phyloP scores from a whole-genome alignment of 2,113 vertebrate genomes.

The Myotis yumanensis region DNA sequence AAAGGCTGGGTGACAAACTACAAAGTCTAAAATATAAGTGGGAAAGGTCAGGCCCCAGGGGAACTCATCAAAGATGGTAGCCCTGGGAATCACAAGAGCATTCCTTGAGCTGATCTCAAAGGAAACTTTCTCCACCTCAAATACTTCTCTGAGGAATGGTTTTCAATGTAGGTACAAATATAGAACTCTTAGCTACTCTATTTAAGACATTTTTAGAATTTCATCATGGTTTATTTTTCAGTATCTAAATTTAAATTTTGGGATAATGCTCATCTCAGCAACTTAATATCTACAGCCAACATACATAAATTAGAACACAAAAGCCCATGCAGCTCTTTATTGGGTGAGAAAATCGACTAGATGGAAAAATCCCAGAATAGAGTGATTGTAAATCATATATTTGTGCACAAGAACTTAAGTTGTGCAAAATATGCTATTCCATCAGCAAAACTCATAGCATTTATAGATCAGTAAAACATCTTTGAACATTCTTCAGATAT shows the following conservation, averaged over 20 bases:
- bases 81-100: neutral
- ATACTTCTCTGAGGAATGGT: neutral
- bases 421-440: conserved; percentile 61
- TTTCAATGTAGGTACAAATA: neutral
- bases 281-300: conserved; percentile 45
- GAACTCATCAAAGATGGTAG: rapidly evolving
- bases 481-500: conserved; percentile 55
- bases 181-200: neutral
- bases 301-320: conserved; percentile 64
- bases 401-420: conserved; percentile 52
- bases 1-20: neutral
- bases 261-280: conserved; percentile 57
- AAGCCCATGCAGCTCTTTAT: conserved; percentile 32
- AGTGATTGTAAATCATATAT: conserved; percentile 56
- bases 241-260: conserved; percentile 63
- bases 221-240: conserved; percentile 43
- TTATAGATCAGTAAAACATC: conserved; percentile 70
- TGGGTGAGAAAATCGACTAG: conserved; percentile 22
- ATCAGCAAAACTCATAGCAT: conserved; percentile 64
- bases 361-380: conserved; percentile 2
- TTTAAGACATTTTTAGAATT: conserved; percentile 46
- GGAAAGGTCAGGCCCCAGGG: neutral
- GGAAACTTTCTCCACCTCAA: neutral
- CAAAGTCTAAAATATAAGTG: neutral
- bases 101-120: neutral